Base-by-base conservation (phyloP, 2,888 invertebrate genomes). In the Cantharis rufa region DNA sequence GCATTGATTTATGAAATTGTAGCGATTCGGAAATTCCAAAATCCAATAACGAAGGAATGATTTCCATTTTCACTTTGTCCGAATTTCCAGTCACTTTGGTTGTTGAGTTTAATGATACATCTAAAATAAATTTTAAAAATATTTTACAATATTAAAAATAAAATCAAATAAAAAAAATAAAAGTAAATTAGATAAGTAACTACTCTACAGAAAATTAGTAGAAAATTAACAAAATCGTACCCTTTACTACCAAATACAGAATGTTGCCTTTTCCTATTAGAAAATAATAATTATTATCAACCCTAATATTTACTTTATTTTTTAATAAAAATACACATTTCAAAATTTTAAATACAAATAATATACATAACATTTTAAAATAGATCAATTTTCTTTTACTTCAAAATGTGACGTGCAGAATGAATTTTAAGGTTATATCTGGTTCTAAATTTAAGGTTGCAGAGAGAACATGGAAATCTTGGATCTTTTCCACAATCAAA, bases 401-500 rank as follows among this genome's bases (percentile, higher is more conserved):
- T 24, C 21, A 48, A n/a, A n/a, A 18, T 2, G 85, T 94, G 93
- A 82, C 94, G 91, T 82, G 93, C 93, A 78, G 92, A 87, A 87
- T 95, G 95, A 32, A 94, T 93, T 84, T 94, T 94, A 16, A 94
- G 90, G 89, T 95, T 94, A 83, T 94, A 94, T 70, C 94, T 90
- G 86, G 94, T 94, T 84, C 94, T 86, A 15, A 88, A 88, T 72
- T 85, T 86, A 79, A 88, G 88, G 28, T 87, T 84, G 80, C 90
- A 90, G 71, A 88, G 81, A 0, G 88, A 86, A 81, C 90, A 90
- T 62, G 86, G 85, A 81, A 88, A 89, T 77, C 87, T 87, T 10
- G 90, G 89, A 74, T 89, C 89, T 76, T 90, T 89, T 15, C 90
- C 90, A 80, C 90, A 90, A 80, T 91, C 91, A 83, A 89, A 89